phyloP scores from a whole-genome alignment of 2,113 vertebrate genomes.

The Catagonus wagneri region DNA sequence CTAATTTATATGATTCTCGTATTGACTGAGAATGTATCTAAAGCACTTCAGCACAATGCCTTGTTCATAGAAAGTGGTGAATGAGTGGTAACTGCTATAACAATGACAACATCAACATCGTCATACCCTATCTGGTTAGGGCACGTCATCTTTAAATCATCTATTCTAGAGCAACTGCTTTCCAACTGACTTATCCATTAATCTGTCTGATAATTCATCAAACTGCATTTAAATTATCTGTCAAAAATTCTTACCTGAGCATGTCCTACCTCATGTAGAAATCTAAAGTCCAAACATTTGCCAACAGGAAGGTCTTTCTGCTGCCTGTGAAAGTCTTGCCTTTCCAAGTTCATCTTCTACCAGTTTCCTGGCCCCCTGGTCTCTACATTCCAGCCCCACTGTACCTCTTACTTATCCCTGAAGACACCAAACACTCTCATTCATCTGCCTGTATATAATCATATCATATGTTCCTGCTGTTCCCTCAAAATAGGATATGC shows the following conservation, averaged over 20 bases:
- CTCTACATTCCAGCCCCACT: background rate
- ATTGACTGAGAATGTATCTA: background rate
- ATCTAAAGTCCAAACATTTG: background rate
- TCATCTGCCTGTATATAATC: background rate
- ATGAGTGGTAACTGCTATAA: background rate
- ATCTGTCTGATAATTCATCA: background rate
- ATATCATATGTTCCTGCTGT: background rate
- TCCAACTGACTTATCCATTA: background rate
- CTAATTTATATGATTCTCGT: background rate
- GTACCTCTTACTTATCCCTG: background rate
- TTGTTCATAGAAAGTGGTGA: background rate
- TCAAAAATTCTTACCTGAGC: background rate
- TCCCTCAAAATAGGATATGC: background rate
- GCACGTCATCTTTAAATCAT: background rate
- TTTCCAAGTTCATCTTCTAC: slow-evolving; percentile 8
- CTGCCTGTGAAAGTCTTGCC: background rate
- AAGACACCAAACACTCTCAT: background rate
- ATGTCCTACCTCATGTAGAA: background rate
- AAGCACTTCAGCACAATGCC: background rate
- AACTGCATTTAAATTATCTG: background rate
- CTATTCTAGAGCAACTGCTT: background rate
- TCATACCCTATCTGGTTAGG: background rate
- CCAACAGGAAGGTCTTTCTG: background rate
- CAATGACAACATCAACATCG: background rate
- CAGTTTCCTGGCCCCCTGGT: background rate